Percentiles rank a stretch among this genome's conserved stretches.
These are phyloP conservation scores for Litocranius walleri DNA, from an alignment of 2,113 vertebrate genomes.

Conservation along the genomic window DNA sequence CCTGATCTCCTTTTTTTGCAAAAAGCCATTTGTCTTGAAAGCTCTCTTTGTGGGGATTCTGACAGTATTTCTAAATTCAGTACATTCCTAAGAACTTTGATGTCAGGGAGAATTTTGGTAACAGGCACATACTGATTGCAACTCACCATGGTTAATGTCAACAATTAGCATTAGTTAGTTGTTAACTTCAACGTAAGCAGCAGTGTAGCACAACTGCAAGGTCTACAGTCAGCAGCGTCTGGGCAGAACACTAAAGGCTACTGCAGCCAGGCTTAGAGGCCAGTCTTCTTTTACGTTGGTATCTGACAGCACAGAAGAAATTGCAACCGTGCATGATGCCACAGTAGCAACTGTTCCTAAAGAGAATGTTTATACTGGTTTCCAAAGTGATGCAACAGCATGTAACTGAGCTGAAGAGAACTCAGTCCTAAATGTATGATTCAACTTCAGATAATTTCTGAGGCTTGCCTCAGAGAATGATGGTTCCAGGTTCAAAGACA, in stretches of 20 bases:
- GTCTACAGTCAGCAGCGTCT: not conserved
- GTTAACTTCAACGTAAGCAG: not conserved
- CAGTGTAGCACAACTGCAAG: not conserved
- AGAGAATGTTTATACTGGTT: constrained; percentile 30
- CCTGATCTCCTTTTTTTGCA: not conserved
- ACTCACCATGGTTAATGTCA: not conserved
- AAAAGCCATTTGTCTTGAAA: not conserved
- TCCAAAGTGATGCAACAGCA: constrained; percentile 68
- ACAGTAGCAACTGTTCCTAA: constrained; percentile 37
- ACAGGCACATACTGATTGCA: not conserved
- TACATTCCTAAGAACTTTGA: not conserved
- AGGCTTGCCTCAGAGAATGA: constrained; percentile 20
- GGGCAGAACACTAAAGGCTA: not conserved
- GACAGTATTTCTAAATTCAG: constrained; percentile 9
- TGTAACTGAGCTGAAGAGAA: constrained; percentile 7
- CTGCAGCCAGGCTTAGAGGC: not conserved
- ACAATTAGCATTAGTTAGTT: not conserved
- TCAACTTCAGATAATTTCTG: constrained; percentile 7
- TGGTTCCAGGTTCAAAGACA: not conserved
- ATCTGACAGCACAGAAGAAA: not conserved
- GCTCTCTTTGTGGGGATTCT: not conserved
- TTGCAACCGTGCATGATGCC: constrained; percentile 2
- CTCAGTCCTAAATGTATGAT: not conserved
- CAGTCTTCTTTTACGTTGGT: not conserved
- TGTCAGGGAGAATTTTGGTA: not conserved